Conservation (phyloP, 2,797 vertebrate species). For the Graptemys geographica region DNA sequence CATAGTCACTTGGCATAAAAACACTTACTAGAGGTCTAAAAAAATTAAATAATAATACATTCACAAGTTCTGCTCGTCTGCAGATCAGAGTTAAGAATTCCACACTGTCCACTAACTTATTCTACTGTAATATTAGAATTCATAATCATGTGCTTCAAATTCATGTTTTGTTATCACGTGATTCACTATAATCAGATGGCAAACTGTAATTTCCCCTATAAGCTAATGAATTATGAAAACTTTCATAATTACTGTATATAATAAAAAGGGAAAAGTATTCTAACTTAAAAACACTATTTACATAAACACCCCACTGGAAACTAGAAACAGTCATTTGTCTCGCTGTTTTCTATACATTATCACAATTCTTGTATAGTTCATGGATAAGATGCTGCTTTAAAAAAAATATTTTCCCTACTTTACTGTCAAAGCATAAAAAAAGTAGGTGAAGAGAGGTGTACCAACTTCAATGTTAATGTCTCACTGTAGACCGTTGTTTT, state of each 20-base stretch:
- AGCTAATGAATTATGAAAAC: slow-evolving; percentile 1
- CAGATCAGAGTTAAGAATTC: background rate
- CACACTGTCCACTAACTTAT: background rate
- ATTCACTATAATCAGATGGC: background rate
- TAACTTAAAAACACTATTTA: background rate
- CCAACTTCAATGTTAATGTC: background rate
- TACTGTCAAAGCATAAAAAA: slow-evolving; percentile 40
- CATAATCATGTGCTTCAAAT: background rate
- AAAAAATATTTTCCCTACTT: slow-evolving; percentile 63
- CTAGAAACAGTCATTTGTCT: background rate
- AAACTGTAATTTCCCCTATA: background rate
- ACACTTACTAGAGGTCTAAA: background rate
- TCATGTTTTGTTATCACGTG: background rate
- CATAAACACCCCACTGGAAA: background rate
- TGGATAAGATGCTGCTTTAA: background rate
- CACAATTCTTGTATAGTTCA: background rate
- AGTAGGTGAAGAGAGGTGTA: slow-evolving; percentile 51
- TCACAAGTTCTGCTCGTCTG: background rate
- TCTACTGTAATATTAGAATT: background rate
- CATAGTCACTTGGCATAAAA: background rate
- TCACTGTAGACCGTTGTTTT: background rate
- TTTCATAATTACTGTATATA: background rate
- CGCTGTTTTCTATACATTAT: background rate
- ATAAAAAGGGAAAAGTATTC: background rate
- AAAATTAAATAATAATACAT: background rate